Base-by-base conservation (phyloP, 2,888 invertebrate genomes). In the Choristoneura rosaceana region DNA sequence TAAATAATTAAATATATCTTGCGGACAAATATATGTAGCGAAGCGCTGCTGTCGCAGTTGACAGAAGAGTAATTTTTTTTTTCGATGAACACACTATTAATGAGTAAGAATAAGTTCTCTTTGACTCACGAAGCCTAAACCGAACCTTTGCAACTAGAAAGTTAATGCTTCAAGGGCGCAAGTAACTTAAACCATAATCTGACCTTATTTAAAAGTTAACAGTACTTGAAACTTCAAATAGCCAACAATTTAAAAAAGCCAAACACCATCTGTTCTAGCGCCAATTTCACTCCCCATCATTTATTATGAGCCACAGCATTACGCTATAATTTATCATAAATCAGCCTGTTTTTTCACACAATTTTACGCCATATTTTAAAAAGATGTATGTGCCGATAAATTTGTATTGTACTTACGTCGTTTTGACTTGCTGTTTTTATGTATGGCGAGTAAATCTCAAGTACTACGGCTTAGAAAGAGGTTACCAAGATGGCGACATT, bases 221-320 rank as follows among this genome's bases (percentile, higher is more conserved):
- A 25, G 25, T 25, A 25, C 25, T 25, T 25, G 25, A 25, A 25
- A 25, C 25, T 25, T 25, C 25, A 25, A 38, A 38, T 38, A 38
- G 38, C 7, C 64, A 50, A 50, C 64, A 64, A 64, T 64, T 34
- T 43, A 25, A 17, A 3, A 33, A 58, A 66, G 55, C 9, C 15
- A 15, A 55, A 25, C 59, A 45, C 60, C 70, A 71, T 67, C 67
- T 71, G 67, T 25, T 33, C 0, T 33, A 58, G 50, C n/a, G 43
- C 55, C 47, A 64, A 47, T 77, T 61, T 74, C 34, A 63, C 62
- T 50, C 67, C 73, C 74, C 71, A 73, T 73, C 76, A 77, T 78
- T 78, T 77, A 71, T 78, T 75, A 78, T 79, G 77, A 78, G 63
- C 75, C 68, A 50, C 66, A 41, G 69, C 61, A 73, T 74, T 69